Conservation (phyloP, 2,888 invertebrate genomes). For the Sipunculus nudus region DNA sequence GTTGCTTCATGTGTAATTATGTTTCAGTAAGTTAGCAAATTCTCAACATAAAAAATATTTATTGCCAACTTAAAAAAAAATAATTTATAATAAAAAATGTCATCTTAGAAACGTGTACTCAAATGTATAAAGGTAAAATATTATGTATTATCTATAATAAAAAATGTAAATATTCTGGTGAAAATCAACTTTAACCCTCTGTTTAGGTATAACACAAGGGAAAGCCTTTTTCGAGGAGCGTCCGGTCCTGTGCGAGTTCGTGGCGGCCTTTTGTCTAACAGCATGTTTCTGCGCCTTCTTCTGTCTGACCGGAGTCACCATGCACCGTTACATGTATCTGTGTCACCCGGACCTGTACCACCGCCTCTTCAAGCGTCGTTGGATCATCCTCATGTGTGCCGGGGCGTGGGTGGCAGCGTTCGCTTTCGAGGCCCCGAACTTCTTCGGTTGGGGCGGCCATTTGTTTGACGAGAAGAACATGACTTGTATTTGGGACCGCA, state of each 20-base stretch:
- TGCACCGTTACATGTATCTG: constrained; percentile 49
- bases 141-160: no score
- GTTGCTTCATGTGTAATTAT: no score
- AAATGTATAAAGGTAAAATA: no score
- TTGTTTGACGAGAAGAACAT: constrained; percentile 20
- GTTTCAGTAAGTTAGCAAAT: no score
- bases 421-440: constrained; percentile 1
- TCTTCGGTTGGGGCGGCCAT: constrained; percentile 31
- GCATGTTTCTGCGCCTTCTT: constrained; percentile 57
- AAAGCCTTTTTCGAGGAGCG: constrained; percentile 49
- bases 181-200: no score
- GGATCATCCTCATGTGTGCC: constrained; percentile 41
- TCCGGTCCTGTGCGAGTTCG: constrained; percentile 45
- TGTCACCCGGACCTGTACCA: constrained; percentile 44
- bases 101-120: no score
- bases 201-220: constrained; percentile 53
- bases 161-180: no score
- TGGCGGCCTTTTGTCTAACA: constrained; percentile 51
- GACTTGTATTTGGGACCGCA: constrained; percentile 22
- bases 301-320: constrained; percentile 47
- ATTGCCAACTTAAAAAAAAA: no score
- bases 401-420: constrained; percentile 42
- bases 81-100: no score
- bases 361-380: constrained; percentile 40
- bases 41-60: no score